Evolutionary conservation across 2,113 vertebrate species (phyloP), one percentile per base, ranked within the genome.

Genomic region (Pyxicephalus adspersus): DNA sequence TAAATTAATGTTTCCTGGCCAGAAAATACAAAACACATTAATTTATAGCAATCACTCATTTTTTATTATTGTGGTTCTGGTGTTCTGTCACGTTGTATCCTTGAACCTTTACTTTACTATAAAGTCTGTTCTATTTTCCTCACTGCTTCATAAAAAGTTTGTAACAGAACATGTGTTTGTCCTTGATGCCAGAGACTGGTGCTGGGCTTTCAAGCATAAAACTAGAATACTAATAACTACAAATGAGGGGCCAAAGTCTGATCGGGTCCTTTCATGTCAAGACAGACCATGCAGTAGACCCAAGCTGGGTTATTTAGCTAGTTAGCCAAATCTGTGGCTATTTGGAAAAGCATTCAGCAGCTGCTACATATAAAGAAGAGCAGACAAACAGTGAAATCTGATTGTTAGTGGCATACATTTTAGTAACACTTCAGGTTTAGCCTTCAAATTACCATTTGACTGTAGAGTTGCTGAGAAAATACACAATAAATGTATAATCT

Each of bases 341-440:
- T 74, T 73, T 60, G 22, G 20, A 74, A 74, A 74, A 29, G 29
- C 50, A 29, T 72, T 38, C 57, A 74, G 22, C 54, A 60, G 54
- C 54, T 74, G 71, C 55, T 74, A 60, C 54, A 38, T 34, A 38
- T 74, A 60, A 74, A 60, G 20, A 74, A 58, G 9, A 38, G 29
- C 31, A 74, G 20, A 38, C 51, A 58, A 19, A 55, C n/a, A 38
- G 54, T 74, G 54, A 58, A 38, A 74, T 74, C 54, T 38, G 55
- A 60, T 60, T 58, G 38, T 74, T 22, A 60, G 28, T 74, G 71
- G 54, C 55, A 60, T 23, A 74, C 28, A 58, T 58, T 74, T 25
- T 28, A 58, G 20, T 74, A 38, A 38, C 28, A 74, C 71, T 60
- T 74, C 54, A 74, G 71, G 55, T 74, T 60, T 76, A 64, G 74